phyloP scores from a whole-genome alignment of 2,888 invertebrate genomes.

The Euclidia mi region DNA sequence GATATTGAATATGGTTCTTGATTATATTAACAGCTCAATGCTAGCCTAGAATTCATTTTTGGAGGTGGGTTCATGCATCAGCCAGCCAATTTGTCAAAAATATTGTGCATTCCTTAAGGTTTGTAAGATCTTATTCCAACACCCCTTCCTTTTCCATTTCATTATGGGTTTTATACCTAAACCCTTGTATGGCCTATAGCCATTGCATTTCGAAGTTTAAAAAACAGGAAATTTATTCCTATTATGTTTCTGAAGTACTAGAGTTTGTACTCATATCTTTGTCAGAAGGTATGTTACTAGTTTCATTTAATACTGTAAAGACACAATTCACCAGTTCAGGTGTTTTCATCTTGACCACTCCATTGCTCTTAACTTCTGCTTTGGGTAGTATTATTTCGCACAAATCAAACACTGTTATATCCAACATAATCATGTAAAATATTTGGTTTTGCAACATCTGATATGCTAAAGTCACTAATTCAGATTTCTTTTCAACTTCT shows the following conservation, averaged over 20 bases:
- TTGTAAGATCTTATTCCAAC: too few species aligned
- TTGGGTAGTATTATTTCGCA: conserved; percentile 75
- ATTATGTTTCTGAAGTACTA: conserved; percentile 28
- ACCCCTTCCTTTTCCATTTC: too few species aligned
- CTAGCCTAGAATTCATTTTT: too few species aligned
- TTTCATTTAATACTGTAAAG: conserved; percentile 79
- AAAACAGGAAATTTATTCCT: conserved; percentile 8
- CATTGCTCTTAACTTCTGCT: conserved; percentile 77
- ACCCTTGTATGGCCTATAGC: too few species aligned
- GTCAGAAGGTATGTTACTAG: conserved; percentile 49
- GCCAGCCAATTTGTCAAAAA: too few species aligned
- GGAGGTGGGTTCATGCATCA: too few species aligned
- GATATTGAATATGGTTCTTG: too few species aligned
- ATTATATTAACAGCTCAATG: too few species aligned
- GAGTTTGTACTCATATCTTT: conserved; percentile 26
- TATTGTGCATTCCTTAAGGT: too few species aligned
- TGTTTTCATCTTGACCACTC: conserved; percentile 81
- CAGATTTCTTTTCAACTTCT: conserved; percentile 63
- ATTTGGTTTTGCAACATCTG: conserved; percentile 80
- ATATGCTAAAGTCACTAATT: conserved; percentile 71
- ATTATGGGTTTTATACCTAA: too few species aligned
- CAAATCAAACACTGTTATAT: conserved; percentile 76
- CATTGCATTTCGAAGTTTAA: too few species aligned
- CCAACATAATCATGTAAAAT: conserved; percentile 69
- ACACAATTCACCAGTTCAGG: conserved; percentile 79